Conservation (phyloP, 2,888 invertebrate genomes). For the Heterodera filipjevi region DNA sequence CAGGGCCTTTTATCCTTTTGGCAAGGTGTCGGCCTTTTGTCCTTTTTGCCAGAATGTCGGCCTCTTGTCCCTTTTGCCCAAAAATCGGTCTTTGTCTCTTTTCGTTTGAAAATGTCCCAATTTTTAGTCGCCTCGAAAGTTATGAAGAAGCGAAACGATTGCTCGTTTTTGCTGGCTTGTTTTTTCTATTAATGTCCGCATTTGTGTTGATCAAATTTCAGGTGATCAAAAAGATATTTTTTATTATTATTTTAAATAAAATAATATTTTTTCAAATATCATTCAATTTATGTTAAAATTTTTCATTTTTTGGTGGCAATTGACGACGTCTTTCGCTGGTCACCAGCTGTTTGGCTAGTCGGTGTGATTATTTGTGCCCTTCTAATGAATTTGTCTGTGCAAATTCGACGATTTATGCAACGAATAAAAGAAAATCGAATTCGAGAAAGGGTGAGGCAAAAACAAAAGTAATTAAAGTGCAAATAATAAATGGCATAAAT, state of each 20-base stretch:
- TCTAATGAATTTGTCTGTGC: conserved; percentile 35
- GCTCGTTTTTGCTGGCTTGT: conserved; percentile 32
- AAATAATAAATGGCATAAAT: too few relatives aligned
- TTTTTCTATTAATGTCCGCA: conserved; percentile 30
- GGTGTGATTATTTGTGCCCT: conserved; percentile 34
- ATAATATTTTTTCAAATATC: too few relatives aligned
- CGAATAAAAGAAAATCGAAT: conserved; percentile 23
- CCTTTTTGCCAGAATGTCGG: neutral
- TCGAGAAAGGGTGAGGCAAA: conserved; percentile 16
- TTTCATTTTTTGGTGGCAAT: conserved; percentile 1
- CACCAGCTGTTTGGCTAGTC: conserved; percentile 37
- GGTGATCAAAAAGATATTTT: too few relatives aligned
- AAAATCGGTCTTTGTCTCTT: neutral
- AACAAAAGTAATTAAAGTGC: neutral
- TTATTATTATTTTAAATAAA: too few relatives aligned
- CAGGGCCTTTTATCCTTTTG: neutral
- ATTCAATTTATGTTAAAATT: conserved; percentile 18
- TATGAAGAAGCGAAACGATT: conserved; percentile 35
- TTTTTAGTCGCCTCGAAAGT: conserved; percentile 28
- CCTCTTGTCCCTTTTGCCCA: neutral
- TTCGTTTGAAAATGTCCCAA: neutral
- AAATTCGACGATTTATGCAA: conserved; percentile 25
- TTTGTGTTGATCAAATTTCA: conserved; percentile 35
- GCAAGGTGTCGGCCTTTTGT: neutral
- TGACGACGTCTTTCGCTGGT: conserved; percentile 25